Conservation (phyloP, 2,113 vertebrate species). For the Leucosticte australis region DNA sequence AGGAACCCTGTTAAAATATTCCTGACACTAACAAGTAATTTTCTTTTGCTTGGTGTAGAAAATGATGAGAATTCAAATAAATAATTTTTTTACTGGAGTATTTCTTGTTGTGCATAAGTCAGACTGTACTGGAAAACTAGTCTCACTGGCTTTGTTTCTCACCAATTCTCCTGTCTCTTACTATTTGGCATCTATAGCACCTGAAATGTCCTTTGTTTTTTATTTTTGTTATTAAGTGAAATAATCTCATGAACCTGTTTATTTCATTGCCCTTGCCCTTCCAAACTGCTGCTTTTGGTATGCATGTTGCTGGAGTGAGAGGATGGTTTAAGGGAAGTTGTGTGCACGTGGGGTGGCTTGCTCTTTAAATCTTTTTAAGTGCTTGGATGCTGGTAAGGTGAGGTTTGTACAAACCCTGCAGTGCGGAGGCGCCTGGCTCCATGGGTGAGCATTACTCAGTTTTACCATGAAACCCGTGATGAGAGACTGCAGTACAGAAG, state of each 20-base stretch:
- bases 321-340: not conserved
- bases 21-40: not conserved
- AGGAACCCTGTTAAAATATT: not conserved
- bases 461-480: not conserved
- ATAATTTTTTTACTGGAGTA: not conserved
- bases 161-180: not conserved
- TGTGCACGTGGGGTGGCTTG: not conserved
- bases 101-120: not conserved
- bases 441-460: not conserved
- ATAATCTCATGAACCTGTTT: not conserved
- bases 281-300: not conserved
- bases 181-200: not conserved
- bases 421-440: not conserved
- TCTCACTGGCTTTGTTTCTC: not conserved
- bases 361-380: not conserved
- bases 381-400: not conserved
- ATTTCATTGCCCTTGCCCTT: not conserved
- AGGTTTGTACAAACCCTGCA: not conserved
- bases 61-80: not conserved
- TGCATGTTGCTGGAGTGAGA: not conserved
- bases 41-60: not conserved
- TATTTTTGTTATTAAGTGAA: not conserved
- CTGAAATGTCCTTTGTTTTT: not conserved
- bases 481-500: not conserved
- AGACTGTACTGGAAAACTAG: not conserved